Evolutionary conservation across 2,888 invertebrate genomes (phyloP), one percentile per base, ranked within the genome.

Genomic region (Portevinia maculata): DNA sequence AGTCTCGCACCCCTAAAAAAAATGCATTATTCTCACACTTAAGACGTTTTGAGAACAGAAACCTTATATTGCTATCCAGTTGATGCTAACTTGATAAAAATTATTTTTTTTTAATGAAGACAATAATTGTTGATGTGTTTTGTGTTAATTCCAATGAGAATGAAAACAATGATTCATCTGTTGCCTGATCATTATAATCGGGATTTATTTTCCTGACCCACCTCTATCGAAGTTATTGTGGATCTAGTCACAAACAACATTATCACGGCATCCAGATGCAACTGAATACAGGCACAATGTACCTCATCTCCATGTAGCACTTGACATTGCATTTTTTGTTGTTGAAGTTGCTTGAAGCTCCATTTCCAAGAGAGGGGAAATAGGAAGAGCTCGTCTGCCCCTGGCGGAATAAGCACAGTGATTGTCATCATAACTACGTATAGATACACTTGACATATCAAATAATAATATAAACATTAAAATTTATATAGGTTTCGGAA

Each of bases 361-460:
- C 19, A n/a, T n/a, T n/a, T n/a, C n/a, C n/a, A n/a, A n/a, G 44
- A 3, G 11, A 44, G 55, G 13, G 15, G 13, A 13, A 32, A 9
- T 13, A 13, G 19, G 15, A 11, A 34, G 13, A 19, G 39, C n/a
- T n/a, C 9, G 8, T 4, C 8, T 9, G 9, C 19, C 5, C 7
- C 24, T 19, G 30, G 30, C 17, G 19, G 34, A 34, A 28, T 50
- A 50, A 64, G 37, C 32, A 55, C 39, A n/a, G 39, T 32, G 73
- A 74, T 65, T 74, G 73, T 74, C 73, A 74, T 64, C 73, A 74
- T 64, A 65, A 57, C 73, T 46, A 60, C 59, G 41, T 52, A 60
- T 52, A 64, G 59, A 67, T 75, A 67, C 75, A 76, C 75, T 76
- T 76, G 75, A 76, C 69, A 76, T 76, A 69, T 76, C 69, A 17